Base-by-base conservation (phyloP, 1,140 invertebrate species). In the Olivierus martensii region DNA sequence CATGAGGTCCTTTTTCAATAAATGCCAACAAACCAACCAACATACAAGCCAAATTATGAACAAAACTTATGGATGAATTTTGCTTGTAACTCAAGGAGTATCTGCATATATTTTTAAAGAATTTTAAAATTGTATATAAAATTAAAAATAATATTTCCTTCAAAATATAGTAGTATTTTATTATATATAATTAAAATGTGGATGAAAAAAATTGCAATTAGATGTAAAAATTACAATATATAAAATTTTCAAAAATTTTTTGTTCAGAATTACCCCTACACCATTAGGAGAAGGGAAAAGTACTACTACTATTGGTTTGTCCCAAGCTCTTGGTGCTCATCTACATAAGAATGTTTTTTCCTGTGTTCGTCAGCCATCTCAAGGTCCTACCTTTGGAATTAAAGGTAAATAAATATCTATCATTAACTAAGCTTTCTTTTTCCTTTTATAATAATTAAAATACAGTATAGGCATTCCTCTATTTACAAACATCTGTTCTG, bases 321-420 rank as follows among this genome's bases (percentile, higher is more conserved):
- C 82, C 10, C 96, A 99, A 71, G 92, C 93, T 9, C 71, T 99
- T 10, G 79, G 82, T 2, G 85, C 84, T 4, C 86, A 93, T 62
- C 77, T 81, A 55, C 77, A 79, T 4, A 83, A 78, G 59, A 97
- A 98, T 73, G 79, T 87, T 0, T 84, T 99, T 67, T 94, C 87
- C 6, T 95, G 88, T 65, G 79, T 99, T 46, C 76, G 96, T n/a
- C 96, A 99, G 67, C 95, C 96, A 0, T 95, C 91, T 35, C 93
- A 97, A 71, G 95, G 95, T 19, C 95, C 95, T 1, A 99, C 92
- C 2, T 99, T 99, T 72, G 95, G 95, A 14, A 92, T 99, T 41
- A 97, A 98, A 76, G 92, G 79, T 80, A 59, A n/a, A 38, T 53
- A 4, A 28, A 28, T 28, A 28, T 28, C 9, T 28, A 28, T 28